These are phyloP conservation scores for Pocillopora damicornis DNA, from an alignment of 64 coral and sea anemone genomes.

Conservation along the genomic window DNA sequence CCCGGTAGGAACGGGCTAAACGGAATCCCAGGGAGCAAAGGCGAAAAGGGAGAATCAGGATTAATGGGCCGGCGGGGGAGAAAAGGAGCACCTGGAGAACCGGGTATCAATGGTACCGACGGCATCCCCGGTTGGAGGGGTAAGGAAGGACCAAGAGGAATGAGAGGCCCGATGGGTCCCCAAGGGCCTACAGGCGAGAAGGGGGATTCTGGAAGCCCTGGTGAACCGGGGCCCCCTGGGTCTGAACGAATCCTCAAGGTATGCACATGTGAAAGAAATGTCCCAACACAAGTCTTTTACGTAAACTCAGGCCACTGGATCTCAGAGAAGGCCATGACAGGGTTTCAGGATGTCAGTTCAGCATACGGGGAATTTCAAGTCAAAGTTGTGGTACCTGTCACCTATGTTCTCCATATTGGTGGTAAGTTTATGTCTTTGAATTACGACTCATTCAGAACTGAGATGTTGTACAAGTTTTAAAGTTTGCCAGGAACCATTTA, in stretches of 20 bases:
- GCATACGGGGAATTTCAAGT: slow-evolving; percentile 78
- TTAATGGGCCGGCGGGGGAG: slow-evolving; percentile 49
- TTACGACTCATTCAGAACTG: not conserved
- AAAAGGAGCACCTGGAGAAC: slow-evolving; percentile 52
- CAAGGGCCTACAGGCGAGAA: slow-evolving; percentile 30
- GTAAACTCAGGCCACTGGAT: slow-evolving; percentile 72
- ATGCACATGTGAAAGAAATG: slow-evolving; percentile 62
- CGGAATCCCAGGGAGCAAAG: slow-evolving; percentile 58
- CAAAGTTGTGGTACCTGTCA: slow-evolving; percentile 55
- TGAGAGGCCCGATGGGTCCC: slow-evolving; percentile 57
- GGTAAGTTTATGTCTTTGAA: slow-evolving; percentile 31
- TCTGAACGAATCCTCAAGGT: slow-evolving; percentile 28
- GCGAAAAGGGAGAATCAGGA: slow-evolving; percentile 58
- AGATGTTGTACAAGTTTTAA: not conserved
- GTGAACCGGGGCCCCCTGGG: slow-evolving; percentile 67
- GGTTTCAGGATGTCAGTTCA: slow-evolving; percentile 65
- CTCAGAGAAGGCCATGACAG: slow-evolving; percentile 66
- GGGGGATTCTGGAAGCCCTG: slow-evolving; percentile 48
- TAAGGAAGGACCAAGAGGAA: slow-evolving; percentile 73
- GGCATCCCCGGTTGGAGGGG: slow-evolving; percentile 84
- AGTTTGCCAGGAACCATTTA: too few relatives aligned
- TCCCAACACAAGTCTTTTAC: slow-evolving; percentile 76
- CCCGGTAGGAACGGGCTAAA: slow-evolving; percentile 88
- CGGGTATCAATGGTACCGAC: slow-evolving; percentile 75
- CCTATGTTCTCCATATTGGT: slow-evolving; percentile 85